Evolutionary conservation across 2,888 invertebrate species (phyloP).

Genomic region (Conops quadrifasciatus): DNA sequence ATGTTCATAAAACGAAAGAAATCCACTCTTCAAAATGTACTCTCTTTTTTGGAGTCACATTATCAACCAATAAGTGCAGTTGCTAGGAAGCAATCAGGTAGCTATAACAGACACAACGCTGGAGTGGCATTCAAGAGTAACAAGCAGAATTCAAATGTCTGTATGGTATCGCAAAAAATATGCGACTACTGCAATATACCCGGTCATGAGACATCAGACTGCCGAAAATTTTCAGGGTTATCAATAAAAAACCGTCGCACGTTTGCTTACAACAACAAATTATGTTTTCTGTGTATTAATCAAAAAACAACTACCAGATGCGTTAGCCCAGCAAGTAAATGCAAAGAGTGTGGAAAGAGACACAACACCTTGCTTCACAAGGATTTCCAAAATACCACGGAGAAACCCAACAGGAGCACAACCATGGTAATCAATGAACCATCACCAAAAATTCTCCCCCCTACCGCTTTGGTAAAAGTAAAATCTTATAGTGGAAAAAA

Average conservation of each 20-base stretch:
- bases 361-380: conserved; percentile 14
- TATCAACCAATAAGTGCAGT: background rate
- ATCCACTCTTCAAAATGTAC: conserved; percentile 7
- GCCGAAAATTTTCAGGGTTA: background rate
- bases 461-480: conserved; percentile 2
- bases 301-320: conserved; percentile 8
- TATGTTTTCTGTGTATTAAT: background rate
- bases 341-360: conserved; percentile 12
- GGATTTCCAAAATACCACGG: background rate
- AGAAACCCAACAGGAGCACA: no score
- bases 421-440: no score
- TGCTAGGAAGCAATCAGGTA: background rate
- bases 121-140: background rate
- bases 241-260: background rate
- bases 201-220: background rate
- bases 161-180: background rate
- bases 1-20: background rate
- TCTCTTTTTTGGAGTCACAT: background rate
- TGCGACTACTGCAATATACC: conserved; percentile 9
- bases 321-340: background rate
- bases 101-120: background rate
- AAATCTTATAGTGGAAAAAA: conserved; percentile 20
- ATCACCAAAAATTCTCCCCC: background rate
- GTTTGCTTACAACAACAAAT: conserved; percentile 4
- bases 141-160: conserved; percentile 2